These are phyloP conservation scores for Anthopleura sola DNA, from an alignment of 64 coral and sea anemone genomes.

Conservation along the genomic window DNA sequence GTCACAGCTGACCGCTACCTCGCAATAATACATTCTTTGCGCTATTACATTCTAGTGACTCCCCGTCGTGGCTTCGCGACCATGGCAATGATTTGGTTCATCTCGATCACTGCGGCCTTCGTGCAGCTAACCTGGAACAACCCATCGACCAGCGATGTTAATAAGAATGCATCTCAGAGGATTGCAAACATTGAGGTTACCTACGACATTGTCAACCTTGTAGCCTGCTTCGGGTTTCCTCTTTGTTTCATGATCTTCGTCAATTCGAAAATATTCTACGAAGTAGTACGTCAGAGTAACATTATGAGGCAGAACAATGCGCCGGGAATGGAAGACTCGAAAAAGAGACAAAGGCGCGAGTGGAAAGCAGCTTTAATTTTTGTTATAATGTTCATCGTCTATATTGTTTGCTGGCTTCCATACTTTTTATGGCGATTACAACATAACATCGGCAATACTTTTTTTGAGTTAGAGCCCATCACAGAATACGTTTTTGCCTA, in stretches of 20 bases:
- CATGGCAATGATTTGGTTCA: constrained; percentile 30
- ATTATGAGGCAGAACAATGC: constrained; percentile 47
- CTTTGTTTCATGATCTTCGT: constrained; percentile 38
- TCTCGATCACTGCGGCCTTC: constrained; percentile 35
- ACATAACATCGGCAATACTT: constrained; percentile 48
- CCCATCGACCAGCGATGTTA: background rate
- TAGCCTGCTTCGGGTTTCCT: constrained; percentile 33
- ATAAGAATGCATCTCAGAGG: constrained; percentile 17
- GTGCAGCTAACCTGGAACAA: constrained; percentile 56
- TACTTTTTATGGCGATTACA: constrained; percentile 46
- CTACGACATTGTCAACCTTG: constrained; percentile 45
- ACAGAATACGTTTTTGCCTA: constrained; percentile 51
- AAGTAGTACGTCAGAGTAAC: constrained; percentile 46
- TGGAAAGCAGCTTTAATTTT: constrained; percentile 56
- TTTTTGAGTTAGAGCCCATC: constrained; percentile 31
- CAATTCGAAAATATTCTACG: constrained; percentile 45
- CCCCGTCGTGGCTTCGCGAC: background rate
- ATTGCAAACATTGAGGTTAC: constrained; percentile 33
- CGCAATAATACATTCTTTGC: constrained; percentile 54
- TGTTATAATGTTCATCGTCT: constrained; percentile 37
- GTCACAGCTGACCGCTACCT: constrained; percentile 63
- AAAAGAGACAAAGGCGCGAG: constrained; percentile 18
- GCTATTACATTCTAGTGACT: constrained; percentile 58
- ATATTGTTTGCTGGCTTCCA: constrained; percentile 47
- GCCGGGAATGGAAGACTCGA: constrained; percentile 26